phyloP scores from a whole-genome alignment of 1,140 invertebrate genomes.

The Holotrichia oblita region DNA sequence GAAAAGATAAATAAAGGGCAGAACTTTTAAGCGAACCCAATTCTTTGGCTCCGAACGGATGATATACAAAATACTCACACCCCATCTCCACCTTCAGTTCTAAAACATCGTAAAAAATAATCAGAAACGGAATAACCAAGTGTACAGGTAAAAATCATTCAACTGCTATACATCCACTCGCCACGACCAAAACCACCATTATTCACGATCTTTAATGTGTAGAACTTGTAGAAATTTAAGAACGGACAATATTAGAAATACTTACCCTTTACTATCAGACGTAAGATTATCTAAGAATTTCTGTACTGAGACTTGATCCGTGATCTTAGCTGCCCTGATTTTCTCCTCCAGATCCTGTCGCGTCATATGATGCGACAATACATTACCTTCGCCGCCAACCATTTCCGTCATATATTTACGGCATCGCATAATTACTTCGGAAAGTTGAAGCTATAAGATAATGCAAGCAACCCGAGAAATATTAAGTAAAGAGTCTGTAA shows the following conservation, averaged over 20 bases:
- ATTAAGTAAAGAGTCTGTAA: neutral
- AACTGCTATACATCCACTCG: neutral
- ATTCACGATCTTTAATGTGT: neutral
- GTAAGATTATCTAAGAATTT: conserved; percentile 93
- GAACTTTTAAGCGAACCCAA: conserved; percentile 22
- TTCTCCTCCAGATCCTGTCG: conserved; percentile 89
- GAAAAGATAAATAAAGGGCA: conserved; percentile 35
- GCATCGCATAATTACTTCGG: conserved; percentile 95
- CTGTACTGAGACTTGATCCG: conserved; percentile 79
- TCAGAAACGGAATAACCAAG: conserved; percentile 11
- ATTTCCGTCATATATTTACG: conserved; percentile 92
- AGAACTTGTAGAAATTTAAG: neutral
- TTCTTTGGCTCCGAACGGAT: conserved; percentile 13
- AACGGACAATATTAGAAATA: conserved; percentile 14
- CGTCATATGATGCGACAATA: conserved; percentile 83
- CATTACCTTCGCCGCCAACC: conserved; percentile 82
- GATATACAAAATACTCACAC: conserved; percentile 32
- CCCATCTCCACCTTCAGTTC: conserved; percentile 32
- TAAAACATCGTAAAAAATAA: conserved; percentile 26
- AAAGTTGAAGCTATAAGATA: conserved; percentile 87
- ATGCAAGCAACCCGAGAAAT: neutral
- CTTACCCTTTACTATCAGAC: conserved; percentile 88
- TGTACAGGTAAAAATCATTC: conserved; percentile 2
- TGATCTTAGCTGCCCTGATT: conserved; percentile 79
- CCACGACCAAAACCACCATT: neutral